These are phyloP conservation scores for Epizoanthus rinbou DNA, from an alignment of 92 coral and sea anemone genomes.

Conservation along the genomic window DNA sequence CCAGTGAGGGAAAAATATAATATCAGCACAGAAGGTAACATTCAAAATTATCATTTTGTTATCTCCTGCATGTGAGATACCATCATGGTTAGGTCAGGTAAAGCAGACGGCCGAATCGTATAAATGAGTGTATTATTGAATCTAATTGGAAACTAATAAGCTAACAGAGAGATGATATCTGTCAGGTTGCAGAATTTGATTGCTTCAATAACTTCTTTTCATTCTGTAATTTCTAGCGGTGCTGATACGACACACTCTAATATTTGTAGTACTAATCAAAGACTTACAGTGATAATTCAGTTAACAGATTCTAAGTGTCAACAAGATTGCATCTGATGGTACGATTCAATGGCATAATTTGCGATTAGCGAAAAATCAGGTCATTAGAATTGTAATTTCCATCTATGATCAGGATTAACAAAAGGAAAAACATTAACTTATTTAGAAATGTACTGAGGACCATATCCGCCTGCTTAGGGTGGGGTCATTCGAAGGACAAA, in stretches of 20 bases:
- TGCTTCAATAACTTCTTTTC: constrained; percentile 7
- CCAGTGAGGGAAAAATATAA: background rate
- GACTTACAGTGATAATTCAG: no score
- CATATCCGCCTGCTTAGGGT: no score
- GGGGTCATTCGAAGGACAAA: no score
- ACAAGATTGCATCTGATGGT: no score
- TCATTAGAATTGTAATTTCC: no score
- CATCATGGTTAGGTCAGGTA: background rate
- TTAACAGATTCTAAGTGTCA: no score
- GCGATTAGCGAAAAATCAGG: no score
- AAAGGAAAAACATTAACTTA: no score
- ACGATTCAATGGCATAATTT: no score
- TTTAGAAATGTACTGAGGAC: no score
- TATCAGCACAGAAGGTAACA: background rate
- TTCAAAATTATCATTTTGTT: constrained; percentile 1
- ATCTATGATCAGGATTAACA: no score
- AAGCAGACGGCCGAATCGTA: background rate
- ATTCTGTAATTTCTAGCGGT: constrained; percentile 12
- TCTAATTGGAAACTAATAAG: constrained; percentile 22
- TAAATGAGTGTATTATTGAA: background rate
- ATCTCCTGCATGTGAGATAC: constrained; percentile 1
- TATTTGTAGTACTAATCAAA: background rate
- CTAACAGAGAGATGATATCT: background rate
- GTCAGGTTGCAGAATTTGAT: constrained; percentile 2
- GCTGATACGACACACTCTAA: constrained; percentile 11